These are phyloP conservation scores for Argyra leucocephala DNA, from an alignment of 2,888 invertebrate species.

Conservation along the genomic window DNA sequence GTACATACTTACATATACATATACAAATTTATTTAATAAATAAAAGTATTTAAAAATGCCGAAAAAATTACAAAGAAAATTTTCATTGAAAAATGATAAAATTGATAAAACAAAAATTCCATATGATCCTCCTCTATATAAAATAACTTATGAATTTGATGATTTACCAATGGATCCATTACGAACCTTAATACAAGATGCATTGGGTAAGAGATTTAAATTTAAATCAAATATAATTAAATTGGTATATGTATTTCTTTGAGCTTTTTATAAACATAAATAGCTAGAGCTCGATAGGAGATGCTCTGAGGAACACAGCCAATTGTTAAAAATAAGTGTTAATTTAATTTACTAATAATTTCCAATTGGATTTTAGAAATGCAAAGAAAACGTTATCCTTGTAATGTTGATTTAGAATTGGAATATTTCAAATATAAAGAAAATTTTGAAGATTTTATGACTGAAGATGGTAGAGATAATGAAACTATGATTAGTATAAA, in stretches of 20 bases:
- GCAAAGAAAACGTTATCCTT: background rate
- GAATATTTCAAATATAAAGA: background rate
- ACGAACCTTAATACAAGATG: conserved; percentile 21
- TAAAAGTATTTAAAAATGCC: background rate
- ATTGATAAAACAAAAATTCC: background rate
- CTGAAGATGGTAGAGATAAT: background rate
- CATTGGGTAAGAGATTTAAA: conserved; percentile 21
- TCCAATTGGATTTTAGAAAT: background rate
- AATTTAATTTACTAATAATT: too few relatives aligned
- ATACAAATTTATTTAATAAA: too few relatives aligned
- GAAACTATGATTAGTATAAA: background rate
- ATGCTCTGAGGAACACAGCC: too few relatives aligned
- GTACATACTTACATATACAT: too few relatives aligned
- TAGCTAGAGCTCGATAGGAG: too few relatives aligned
- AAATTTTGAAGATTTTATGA: background rate
- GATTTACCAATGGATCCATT: conserved; percentile 41
- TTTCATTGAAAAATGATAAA: background rate
- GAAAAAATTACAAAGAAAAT: background rate
- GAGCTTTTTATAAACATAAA: too few relatives aligned
- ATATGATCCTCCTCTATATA: conserved; percentile 38
- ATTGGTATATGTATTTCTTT: conserved; percentile 30
- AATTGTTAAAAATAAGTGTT: too few relatives aligned
- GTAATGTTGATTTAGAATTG: background rate
- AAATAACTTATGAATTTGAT: conserved; percentile 34
- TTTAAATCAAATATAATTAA: background rate